These are phyloP conservation scores for Prorops nasuta DNA, from an alignment of 1,140 invertebrate species.

Conservation along the genomic window DNA sequence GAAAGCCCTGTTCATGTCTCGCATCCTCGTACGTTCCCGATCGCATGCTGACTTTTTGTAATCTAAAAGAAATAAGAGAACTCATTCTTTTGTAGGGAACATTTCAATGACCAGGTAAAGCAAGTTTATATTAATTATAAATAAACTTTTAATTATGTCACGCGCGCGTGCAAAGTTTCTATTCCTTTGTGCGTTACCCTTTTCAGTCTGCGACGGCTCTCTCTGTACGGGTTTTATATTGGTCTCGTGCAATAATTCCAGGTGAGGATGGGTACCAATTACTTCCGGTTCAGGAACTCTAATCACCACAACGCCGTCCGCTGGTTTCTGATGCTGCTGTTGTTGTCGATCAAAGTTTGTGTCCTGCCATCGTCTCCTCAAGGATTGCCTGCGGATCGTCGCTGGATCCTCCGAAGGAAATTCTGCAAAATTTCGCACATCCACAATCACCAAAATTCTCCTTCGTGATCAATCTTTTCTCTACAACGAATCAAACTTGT, in stretches of 20 bases:
- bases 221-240: constrained; percentile 45
- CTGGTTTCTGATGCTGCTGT: constrained; percentile 25
- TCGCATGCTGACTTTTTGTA: constrained; percentile 85
- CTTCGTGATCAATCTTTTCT: no score
- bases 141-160: no score
- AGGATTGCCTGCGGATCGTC: constrained; percentile 31
- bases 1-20: constrained; percentile 86
- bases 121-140: no score
- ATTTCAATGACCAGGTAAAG: no score
- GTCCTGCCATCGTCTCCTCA: constrained; percentile 45
- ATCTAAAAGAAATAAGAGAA: constrained; percentile 62
- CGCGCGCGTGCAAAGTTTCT: no score
- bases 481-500: no score
- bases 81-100: no score
- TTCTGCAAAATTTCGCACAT: no score
- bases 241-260: constrained; percentile 45
- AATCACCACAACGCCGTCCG: constrained; percentile 45
- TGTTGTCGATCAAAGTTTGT: constrained; percentile 10
- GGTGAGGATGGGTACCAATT: constrained; percentile 43
- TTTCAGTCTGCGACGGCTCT: constrained; percentile 51
- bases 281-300: constrained; percentile 50
- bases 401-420: constrained; percentile 21
- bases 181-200: no score
- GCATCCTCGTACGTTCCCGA: constrained; percentile 79
- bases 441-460: no score